phyloP scores from a whole-genome alignment of 2,113 vertebrate species.

The Pterophyllum scalare region DNA sequence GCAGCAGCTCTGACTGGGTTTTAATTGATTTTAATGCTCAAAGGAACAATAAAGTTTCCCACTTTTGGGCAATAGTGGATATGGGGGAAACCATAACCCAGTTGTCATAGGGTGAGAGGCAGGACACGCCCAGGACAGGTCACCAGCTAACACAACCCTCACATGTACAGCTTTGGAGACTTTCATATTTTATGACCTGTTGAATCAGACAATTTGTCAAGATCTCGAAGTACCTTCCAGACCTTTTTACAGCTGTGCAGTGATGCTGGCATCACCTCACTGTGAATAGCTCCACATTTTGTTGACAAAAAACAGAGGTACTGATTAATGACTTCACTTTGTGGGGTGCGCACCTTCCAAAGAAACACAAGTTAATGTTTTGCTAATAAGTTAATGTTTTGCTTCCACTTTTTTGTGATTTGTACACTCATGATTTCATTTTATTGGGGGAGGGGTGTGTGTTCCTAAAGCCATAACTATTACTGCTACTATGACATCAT shows the following conservation, averaged over 20 bases:
- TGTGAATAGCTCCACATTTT: not conserved
- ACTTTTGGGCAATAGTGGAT: not conserved
- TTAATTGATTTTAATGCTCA: not conserved
- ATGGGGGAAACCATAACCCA: not conserved
- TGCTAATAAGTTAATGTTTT: too few relatives aligned
- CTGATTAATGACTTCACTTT: not conserved
- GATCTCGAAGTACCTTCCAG: not conserved
- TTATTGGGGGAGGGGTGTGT: not conserved
- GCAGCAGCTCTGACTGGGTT: not conserved
- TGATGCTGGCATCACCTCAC: not conserved
- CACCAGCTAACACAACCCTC: not conserved
- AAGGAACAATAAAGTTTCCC: not conserved
- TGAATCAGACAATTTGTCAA: not conserved
- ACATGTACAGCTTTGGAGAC: not conserved
- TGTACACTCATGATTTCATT: not conserved
- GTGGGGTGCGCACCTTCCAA: not conserved
- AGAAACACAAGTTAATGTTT: not conserved
- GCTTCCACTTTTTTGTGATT: too few relatives aligned
- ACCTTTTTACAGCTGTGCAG: not conserved
- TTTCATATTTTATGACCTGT: not conserved
- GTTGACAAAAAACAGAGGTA: not conserved
- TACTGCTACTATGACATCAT: slow-evolving; percentile 42
- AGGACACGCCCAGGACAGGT: not conserved
- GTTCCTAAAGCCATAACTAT: not conserved
- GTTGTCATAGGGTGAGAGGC: not conserved